A percentile compares a stretch with the other conserved stretches of the same genome.
phyloP scores from a whole-genome alignment of 2,888 invertebrate genomes.

The Drosophila monieri region DNA sequence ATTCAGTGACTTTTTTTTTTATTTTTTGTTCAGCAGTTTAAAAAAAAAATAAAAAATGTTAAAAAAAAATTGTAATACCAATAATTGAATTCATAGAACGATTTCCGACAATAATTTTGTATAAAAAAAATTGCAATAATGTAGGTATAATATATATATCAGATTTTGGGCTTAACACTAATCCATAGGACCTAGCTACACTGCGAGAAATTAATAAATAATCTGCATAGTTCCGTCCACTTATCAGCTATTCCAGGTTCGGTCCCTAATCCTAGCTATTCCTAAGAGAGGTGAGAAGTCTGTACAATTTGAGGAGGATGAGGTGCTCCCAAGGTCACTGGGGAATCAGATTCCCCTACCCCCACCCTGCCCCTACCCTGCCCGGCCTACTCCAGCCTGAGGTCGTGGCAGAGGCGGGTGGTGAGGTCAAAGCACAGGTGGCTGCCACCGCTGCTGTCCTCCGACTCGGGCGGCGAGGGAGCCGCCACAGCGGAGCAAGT shows the following conservation, averaged over 20 bases:
- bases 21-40: conserved; percentile 61
- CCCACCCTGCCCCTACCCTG: no score
- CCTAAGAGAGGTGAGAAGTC: no score
- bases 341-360: no score
- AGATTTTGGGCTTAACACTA: background rate
- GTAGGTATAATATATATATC: background rate
- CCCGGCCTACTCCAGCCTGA: conserved; percentile 9
- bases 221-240: no score
- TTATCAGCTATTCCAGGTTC: no score
- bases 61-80: conserved; percentile 45
- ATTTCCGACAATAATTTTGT: background rate
- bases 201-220: no score
- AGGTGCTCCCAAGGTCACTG: no score
- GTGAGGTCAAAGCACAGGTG: conserved; percentile 23
- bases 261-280: no score
- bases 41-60: conserved; percentile 49
- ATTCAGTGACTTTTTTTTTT: conserved; percentile 62
- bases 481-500: background rate
- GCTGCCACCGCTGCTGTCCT: conserved; percentile 21
- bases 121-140: background rate
- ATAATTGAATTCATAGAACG: conserved; percentile 3
- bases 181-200: background rate
- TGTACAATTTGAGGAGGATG: no score
- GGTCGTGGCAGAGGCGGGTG: conserved; percentile 22
- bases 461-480: conserved; percentile 16